phyloP scores from a whole-genome alignment of 2,888 invertebrate genomes.

The Apodemia duryi region DNA sequence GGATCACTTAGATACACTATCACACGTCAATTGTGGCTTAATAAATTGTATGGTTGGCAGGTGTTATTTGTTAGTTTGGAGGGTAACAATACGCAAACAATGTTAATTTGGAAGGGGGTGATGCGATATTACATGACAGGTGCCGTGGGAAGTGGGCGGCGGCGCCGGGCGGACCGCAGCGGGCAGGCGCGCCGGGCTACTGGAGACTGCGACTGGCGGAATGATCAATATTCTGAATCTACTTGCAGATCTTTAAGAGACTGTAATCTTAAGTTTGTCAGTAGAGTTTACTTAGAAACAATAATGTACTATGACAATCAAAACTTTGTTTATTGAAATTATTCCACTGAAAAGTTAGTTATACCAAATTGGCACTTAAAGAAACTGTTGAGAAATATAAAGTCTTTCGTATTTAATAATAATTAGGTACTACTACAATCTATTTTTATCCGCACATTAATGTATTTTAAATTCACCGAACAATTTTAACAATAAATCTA shows the following conservation, averaged over 20 bases:
- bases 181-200: conserved; percentile 34
- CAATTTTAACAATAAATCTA: no score
- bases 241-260: conserved; percentile 11
- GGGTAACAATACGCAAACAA: conserved; percentile 62
- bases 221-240: conserved; percentile 29
- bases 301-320: neutral
- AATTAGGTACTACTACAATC: no score
- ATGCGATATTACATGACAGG: conserved; percentile 43
- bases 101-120: conserved; percentile 60
- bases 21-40: conserved; percentile 19
- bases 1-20: conserved; percentile 14
- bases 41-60: conserved; percentile 28
- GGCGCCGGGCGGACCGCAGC: conserved; percentile 29
- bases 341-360: no score
- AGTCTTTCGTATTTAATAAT: no score
- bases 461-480: no score
- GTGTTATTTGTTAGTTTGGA: conserved; percentile 49
- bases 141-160: conserved; percentile 35
- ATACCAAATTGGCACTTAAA: no score
- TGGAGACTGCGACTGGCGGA: conserved; percentile 12
- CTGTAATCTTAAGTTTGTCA: neutral
- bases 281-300: neutral
- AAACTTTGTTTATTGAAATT: no score
- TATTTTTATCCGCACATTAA: no score
- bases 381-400: no score